Conservation (phyloP, 2,797 vertebrate genomes). For the Microhierax caerulescens region DNA sequence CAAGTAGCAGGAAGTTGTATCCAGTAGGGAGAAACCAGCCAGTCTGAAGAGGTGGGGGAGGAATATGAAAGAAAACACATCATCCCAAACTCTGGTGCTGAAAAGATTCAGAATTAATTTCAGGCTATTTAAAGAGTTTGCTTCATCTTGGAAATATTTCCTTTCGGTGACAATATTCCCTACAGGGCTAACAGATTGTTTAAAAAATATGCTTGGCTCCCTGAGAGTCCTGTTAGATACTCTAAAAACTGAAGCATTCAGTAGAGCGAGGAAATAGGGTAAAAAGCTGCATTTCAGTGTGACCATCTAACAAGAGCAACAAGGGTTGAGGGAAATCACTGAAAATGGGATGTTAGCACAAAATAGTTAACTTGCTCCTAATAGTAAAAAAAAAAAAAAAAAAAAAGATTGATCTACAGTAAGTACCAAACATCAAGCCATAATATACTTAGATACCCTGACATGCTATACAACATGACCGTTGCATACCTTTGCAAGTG, state of each 20-base stretch:
- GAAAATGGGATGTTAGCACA: background rate
- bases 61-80: constrained; percentile 42
- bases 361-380: background rate
- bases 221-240: background rate
- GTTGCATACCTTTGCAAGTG: background rate
- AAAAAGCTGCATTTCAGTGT: background rate
- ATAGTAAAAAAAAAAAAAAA: background rate
- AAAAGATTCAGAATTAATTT: constrained; percentile 51
- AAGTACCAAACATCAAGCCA: background rate
- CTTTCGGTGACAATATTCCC: constrained; percentile 37
- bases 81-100: background rate
- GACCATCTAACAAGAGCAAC: background rate
- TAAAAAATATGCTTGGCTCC: constrained; percentile 3
- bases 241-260: background rate
- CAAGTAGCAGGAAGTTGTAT: constrained; percentile 69
- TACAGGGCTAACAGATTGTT: constrained; percentile 18
- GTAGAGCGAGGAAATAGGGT: background rate
- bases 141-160: constrained; percentile 54
- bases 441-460: background rate
- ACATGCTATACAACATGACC: background rate
- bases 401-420: background rate
- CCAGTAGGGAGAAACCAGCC: constrained; percentile 54
- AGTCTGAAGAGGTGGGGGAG: constrained; percentile 38
- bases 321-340: background rate
- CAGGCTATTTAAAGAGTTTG: constrained; percentile 43